These are phyloP conservation scores for Diachasma alloeum DNA, from an alignment of 1,140 invertebrate genomes.

Conservation along the genomic window DNA sequence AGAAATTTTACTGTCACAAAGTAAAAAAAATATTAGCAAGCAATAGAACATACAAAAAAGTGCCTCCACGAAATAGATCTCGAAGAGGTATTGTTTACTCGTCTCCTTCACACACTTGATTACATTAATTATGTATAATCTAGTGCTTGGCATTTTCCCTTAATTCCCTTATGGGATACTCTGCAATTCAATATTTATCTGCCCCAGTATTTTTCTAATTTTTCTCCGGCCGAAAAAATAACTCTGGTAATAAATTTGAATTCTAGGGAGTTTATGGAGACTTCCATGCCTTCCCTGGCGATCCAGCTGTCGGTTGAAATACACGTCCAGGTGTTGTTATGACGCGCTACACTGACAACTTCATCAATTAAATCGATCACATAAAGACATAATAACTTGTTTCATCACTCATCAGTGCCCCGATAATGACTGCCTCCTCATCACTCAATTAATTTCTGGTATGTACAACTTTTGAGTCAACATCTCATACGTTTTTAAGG, in stretches of 20 bases:
- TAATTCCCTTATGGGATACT: too few species aligned
- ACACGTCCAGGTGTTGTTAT: neutral
- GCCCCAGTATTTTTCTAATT: too few species aligned
- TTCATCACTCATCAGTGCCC: neutral
- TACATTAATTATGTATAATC: too few species aligned
- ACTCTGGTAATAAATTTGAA: neutral
- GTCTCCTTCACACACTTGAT: too few species aligned
- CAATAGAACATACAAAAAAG: too few species aligned
- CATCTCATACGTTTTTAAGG: neutral
- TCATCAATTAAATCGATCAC: neutral
- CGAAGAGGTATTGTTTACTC: too few species aligned
- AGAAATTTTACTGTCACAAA: too few species aligned
- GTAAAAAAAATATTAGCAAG: too few species aligned
- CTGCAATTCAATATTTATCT: too few species aligned
- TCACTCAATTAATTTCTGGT: neutral
- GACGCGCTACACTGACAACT: neutral
- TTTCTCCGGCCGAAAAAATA: neutral
- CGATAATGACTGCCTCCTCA: neutral
- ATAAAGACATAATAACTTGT: neutral
- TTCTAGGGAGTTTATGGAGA: neutral
- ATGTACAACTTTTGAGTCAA: neutral
- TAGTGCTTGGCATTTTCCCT: too few species aligned
- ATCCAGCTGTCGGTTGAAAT: neutral
- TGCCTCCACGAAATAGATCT: too few species aligned
- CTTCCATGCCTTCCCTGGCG: neutral